Evolutionary conservation across 1,140 invertebrate genomes (phyloP).

Genomic region (Macrocentrus cingulum): DNA sequence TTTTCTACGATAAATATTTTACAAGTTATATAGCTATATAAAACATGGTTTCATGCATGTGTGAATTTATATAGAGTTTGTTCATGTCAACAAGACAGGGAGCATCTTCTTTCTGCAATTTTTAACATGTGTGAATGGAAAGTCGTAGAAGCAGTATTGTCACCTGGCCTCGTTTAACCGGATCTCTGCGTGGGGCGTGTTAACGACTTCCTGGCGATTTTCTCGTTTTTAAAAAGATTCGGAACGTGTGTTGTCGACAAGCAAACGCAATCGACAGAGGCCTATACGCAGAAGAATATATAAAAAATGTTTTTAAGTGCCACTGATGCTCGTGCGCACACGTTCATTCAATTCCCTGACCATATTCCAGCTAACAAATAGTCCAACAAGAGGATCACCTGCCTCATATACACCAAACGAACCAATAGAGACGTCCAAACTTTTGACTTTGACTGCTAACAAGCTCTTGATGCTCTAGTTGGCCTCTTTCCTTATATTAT

Average conservation of each 20-base stretch:
- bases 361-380: slow-evolving; percentile 24
- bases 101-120: neutral
- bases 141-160: slow-evolving; percentile 22
- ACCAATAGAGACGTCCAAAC: slow-evolving; percentile 19
- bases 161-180: slow-evolving; percentile 29
- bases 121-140: slow-evolving; percentile 13
- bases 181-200: slow-evolving; percentile 23
- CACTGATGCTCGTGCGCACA: slow-evolving; percentile 22
- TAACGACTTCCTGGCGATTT: slow-evolving; percentile 31
- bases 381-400: slow-evolving; percentile 28
- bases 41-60: too few relatives aligned
- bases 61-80: too few relatives aligned
- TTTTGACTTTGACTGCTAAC: slow-evolving; percentile 27
- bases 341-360: slow-evolving; percentile 26
- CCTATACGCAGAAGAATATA: neutral
- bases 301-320: slow-evolving; percentile 18
- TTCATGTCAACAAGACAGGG: too few relatives aligned
- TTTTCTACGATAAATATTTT: too few relatives aligned
- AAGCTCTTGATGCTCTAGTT: slow-evolving; percentile 28
- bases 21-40: too few relatives aligned
- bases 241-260: slow-evolving; percentile 9
- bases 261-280: neutral
- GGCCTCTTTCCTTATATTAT: slow-evolving; percentile 29
- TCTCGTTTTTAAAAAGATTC: slow-evolving; percentile 5
- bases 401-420: slow-evolving; percentile 15